Evolutionary conservation across 2,888 invertebrate genomes (phyloP), one percentile per base, ranked within the genome.

Genomic region (Plemyria rubiginata): DNA sequence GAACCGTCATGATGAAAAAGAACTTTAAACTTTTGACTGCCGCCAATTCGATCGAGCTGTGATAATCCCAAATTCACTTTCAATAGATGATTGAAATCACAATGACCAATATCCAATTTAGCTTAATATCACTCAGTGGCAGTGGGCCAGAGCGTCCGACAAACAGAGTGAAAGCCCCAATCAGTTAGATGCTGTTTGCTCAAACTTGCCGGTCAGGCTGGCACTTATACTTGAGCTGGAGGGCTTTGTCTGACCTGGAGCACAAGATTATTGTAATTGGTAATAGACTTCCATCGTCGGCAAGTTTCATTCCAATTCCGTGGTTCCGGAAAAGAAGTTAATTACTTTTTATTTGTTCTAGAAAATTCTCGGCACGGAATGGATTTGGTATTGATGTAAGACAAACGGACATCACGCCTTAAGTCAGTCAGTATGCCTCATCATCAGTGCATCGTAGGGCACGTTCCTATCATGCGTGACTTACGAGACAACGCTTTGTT

Each of bases 181-280:
- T 81, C 79, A 80, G 76, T 79, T 77, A 74, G 75, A 74, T 76
- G 73, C 70, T 81, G 79, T 79, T 81, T 80, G 72, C 55, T 54
- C 49, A 63, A 66, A 74, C 73, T 73, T 68, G 71, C 63, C 70
- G 57, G 69, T 70, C 62, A 70, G 65, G 71, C 66, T 63, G 68
- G 66, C 71, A 77, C 79, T 78, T 77, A 77, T 75, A 77, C 74
- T 77, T 72, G 66, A 75, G 72, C 48, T 65, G 68, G 64, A 68
- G 66, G 61, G 66, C 54, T 70, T 67, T 62, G 56, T 40, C 48
- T 61, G 53, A 53, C 55, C 36, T 50, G 16, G 32, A 40, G 29
- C 29, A 50, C 16, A 53, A 54, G 54, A 50, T 60, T 57, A 36
- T 43, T 48, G 40, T 52, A 41, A 52, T 60, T 52, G 45, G 11